Conservation (phyloP, 2,797 vertebrate genomes). For the Ciconia nigra region DNA sequence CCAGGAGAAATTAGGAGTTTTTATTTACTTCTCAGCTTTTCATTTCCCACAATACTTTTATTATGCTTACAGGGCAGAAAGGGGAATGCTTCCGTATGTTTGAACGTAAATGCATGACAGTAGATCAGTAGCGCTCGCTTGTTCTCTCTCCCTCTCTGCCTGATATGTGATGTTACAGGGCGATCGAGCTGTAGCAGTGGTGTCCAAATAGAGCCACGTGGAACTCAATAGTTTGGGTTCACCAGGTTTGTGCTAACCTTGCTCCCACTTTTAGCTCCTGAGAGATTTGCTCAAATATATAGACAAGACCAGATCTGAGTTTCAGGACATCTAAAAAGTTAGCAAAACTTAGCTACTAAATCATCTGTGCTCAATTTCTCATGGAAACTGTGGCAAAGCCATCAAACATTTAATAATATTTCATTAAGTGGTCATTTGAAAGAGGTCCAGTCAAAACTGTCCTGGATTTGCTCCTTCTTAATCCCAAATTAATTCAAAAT, state of each 20-base stretch:
- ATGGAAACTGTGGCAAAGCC: background rate
- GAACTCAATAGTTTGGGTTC: background rate
- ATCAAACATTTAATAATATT: background rate
- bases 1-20: background rate
- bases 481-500: background rate
- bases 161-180: background rate
- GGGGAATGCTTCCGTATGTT: background rate
- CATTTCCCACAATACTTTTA: background rate
- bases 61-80: background rate
- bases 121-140: accelerated
- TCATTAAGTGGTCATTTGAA: background rate
- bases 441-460: background rate
- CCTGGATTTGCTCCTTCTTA: background rate
- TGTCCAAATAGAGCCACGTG: accelerated
- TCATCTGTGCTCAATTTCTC: background rate
- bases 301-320: background rate
- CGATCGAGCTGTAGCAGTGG: background rate
- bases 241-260: background rate
- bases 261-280: background rate
- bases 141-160: background rate
- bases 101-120: background rate
- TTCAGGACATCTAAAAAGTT: background rate
- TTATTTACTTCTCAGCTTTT: background rate
- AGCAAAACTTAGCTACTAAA: background rate
- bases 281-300: background rate